phyloP scores from a whole-genome alignment of 2,113 vertebrate genomes.

The Antechinus stuartii region DNA sequence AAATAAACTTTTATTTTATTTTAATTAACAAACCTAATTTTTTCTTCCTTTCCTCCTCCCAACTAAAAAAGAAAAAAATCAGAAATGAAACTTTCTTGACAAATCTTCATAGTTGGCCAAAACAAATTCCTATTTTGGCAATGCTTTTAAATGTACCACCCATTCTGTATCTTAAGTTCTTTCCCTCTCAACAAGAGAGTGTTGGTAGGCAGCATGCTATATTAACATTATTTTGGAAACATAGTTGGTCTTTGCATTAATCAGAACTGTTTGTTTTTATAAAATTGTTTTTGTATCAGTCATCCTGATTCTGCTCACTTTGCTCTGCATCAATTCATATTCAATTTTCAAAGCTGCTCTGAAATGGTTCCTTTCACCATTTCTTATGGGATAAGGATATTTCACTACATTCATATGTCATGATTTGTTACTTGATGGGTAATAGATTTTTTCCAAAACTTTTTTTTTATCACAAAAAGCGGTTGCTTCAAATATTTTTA shows the following conservation, averaged over 20 bases:
- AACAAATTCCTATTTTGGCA: neutral
- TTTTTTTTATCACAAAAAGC: neutral
- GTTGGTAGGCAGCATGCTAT: neutral
- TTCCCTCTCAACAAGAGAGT: neutral
- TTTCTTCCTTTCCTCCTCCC: neutral
- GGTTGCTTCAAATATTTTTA: neutral
- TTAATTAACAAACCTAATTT: neutral
- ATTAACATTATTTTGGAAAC: neutral
- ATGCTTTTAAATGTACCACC: neutral
- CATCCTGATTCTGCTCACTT: neutral
- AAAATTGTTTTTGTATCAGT: neutral
- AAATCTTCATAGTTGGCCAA: neutral
- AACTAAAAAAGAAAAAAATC: neutral
- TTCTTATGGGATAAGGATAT: neutral
- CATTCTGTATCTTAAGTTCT: neutral
- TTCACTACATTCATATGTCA: neutral
- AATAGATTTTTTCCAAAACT: neutral
- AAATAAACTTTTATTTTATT: neutral
- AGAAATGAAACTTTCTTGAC: neutral
- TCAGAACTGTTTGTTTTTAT: no score
- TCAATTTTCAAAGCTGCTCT: neutral
- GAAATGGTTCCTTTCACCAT: neutral
- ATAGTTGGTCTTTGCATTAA: neutral
- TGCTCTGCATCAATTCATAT: neutral
- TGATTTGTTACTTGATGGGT: neutral